Conservation (phyloP, 2,113 vertebrate species). For the Casuarius casuarius region DNA sequence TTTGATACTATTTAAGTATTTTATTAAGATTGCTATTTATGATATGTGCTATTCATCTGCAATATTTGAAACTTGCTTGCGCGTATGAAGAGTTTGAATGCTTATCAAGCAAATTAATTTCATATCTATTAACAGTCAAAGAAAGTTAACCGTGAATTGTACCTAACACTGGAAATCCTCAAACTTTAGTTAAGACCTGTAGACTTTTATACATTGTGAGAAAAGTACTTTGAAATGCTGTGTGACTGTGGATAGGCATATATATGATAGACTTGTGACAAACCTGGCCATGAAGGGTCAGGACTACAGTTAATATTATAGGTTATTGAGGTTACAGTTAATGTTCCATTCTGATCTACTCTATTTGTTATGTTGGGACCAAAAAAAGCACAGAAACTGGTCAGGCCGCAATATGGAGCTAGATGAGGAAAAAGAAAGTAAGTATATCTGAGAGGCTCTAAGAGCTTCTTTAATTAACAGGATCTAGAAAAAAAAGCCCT, state of each 20-base stretch:
- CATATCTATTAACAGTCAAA: not conserved
- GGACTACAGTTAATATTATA: not conserved
- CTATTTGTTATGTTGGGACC: not conserved
- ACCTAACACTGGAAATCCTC: not conserved
- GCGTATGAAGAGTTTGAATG: not conserved
- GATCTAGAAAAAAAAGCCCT: not conserved
- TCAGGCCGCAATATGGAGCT: not conserved
- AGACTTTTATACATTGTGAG: not conserved
- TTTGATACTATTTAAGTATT: not conserved
- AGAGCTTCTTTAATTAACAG: not conserved
- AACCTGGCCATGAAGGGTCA: not conserved
- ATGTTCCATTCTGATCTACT: not conserved
- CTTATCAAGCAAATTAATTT: not conserved
- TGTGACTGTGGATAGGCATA: not conserved
- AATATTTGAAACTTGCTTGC: not conserved
- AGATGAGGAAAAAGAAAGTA: not conserved
- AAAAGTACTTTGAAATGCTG: not conserved
- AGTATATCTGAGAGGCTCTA: not conserved
- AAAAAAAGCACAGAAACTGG: not conserved
- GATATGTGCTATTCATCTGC: not conserved
- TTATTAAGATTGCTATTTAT: not conserved
- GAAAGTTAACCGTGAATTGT: not conserved
- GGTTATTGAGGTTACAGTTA: not conserved
- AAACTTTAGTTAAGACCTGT: not conserved
- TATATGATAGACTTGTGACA: not conserved